Conservation (phyloP, 2,113 vertebrate genomes). For the Centropristis striata region DNA sequence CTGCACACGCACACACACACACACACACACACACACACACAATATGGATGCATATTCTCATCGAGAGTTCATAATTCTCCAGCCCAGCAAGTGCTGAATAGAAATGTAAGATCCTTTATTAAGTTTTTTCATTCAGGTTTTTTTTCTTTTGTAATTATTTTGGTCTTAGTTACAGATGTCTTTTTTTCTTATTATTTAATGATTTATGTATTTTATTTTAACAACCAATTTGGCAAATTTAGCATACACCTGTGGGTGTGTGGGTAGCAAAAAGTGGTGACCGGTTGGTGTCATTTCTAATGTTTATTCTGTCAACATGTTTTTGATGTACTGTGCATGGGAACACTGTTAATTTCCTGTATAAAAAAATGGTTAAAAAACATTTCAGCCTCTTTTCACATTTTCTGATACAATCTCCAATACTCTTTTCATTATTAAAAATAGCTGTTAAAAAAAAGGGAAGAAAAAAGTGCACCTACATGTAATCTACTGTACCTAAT, state of each 20-base stretch:
- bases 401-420: not conserved
- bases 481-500: not conserved
- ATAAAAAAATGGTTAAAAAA: not conserved
- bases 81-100: slow-evolving; percentile 14
- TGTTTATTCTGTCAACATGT: not conserved
- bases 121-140: not conserved
- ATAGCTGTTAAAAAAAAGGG: too few relatives aligned
- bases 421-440: too few relatives aligned
- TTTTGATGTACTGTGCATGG: not conserved
- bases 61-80: not conserved
- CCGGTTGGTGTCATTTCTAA: not conserved
- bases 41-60: not conserved
- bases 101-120: not conserved
- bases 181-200: not conserved
- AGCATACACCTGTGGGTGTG: not conserved
- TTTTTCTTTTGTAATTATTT: not conserved
- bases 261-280: not conserved
- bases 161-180: too few relatives aligned
- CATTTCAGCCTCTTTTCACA: not conserved
- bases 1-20: not conserved
- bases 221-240: not conserved
- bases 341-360: not conserved
- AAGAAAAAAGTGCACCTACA: too few relatives aligned
- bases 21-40: not conserved
- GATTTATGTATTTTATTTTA: not conserved